Evolutionary conservation across 2,888 invertebrate genomes (phyloP).

Genomic region (Sussaba pulchella): DNA sequence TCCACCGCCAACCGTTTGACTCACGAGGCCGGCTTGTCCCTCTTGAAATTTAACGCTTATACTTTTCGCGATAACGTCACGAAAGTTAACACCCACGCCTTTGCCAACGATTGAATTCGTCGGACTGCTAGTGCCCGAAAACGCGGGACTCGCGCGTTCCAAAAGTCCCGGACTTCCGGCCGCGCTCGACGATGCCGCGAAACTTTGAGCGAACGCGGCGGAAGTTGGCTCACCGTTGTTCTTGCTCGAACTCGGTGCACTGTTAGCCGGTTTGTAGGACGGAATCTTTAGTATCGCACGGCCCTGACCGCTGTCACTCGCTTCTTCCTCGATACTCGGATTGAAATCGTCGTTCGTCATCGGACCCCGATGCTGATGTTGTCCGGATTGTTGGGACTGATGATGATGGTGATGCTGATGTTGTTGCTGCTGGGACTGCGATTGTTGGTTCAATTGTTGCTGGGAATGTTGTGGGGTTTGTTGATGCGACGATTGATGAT

Average conservation of each 20-base stretch:
- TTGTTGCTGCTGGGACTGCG: slow-evolving; percentile 70
- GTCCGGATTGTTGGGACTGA: slow-evolving; percentile 70
- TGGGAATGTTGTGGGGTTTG: slow-evolving; percentile 77
- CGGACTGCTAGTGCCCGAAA: slow-evolving; percentile 86
- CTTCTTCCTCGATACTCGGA: slow-evolving; percentile 83
- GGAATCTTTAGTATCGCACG: slow-evolving; percentile 95
- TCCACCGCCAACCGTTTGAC: slow-evolving; percentile 81
- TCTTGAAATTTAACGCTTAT: slow-evolving; percentile 94
- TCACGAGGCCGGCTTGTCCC: slow-evolving; percentile 81
- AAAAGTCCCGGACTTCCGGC: slow-evolving; percentile 84
- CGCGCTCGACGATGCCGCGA: slow-evolving; percentile 72
- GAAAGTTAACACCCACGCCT: slow-evolving; percentile 89
- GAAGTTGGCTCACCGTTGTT: slow-evolving; percentile 79
- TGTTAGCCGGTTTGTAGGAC: slow-evolving; percentile 91
- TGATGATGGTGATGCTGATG: slow-evolving; percentile 73
- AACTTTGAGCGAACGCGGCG: slow-evolving; percentile 78
- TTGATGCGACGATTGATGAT: slow-evolving; percentile 75
- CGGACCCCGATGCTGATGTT: slow-evolving; percentile 76
- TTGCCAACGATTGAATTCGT: slow-evolving; percentile 84
- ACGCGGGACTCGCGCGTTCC: slow-evolving; percentile 85
- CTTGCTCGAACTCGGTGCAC: slow-evolving; percentile 80
- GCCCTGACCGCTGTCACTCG: slow-evolving; percentile 83
- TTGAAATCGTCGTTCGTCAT: slow-evolving; percentile 85
- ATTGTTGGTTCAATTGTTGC: slow-evolving; percentile 68
- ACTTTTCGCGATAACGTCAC: slow-evolving; percentile 96